phyloP scores from a whole-genome alignment of 2,888 invertebrate genomes.

The Panzeria rudis region DNA sequence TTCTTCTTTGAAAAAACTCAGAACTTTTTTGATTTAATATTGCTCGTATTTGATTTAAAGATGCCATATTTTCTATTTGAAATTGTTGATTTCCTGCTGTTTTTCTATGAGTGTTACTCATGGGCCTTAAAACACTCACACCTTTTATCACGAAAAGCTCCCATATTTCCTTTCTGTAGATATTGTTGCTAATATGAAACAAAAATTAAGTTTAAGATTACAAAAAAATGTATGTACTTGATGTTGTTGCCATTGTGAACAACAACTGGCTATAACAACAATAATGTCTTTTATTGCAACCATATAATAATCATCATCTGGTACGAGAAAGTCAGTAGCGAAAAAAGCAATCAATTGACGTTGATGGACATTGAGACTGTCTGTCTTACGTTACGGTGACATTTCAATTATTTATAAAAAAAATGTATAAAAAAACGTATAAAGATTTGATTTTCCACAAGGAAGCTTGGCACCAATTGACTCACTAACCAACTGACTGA shows the following conservation, averaged over 20 bases:
- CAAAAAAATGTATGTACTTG: conserved; percentile 36
- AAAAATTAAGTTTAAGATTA: conserved; percentile 44
- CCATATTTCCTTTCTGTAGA: no score
- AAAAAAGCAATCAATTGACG: conserved; percentile 47
- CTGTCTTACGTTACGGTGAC: conserved; percentile 52
- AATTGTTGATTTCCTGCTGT: no score
- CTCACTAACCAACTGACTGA: conserved; percentile 55
- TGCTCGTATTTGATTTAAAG: no score
- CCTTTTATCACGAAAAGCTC: neutral
- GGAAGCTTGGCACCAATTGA: conserved; percentile 26
- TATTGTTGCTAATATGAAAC: no score
- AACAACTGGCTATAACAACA: conserved; percentile 22
- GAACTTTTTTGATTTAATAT: no score
- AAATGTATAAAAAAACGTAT: neutral
- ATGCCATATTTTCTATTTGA: no score
- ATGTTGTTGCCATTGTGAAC: conserved; percentile 42
- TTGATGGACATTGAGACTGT: conserved; percentile 66
- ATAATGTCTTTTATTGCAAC: conserved; percentile 18
- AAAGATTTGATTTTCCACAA: conserved; percentile 28
- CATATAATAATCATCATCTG: conserved; percentile 54
- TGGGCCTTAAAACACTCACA: neutral
- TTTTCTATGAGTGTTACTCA: no score
- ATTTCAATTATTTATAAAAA: conserved; percentile 66
- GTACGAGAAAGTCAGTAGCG: conserved; percentile 5
- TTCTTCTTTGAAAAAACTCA: no score